phyloP scores from a whole-genome alignment of 2,797 vertebrate genomes.

The Gambusia yucatana region DNA sequence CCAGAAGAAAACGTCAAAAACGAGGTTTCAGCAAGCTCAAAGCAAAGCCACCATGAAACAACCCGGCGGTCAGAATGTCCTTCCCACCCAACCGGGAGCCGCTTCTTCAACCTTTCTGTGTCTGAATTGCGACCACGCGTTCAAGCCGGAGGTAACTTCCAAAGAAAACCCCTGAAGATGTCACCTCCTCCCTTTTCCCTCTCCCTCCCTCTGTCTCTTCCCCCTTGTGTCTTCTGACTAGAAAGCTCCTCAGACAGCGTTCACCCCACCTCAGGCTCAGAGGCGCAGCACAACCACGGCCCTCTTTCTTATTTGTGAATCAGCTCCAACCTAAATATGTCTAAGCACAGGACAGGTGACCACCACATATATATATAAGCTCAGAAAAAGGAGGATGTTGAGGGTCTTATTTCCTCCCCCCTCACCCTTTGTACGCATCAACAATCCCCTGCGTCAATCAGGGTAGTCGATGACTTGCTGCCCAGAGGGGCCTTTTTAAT shows the following conservation, averaged over 20 bases:
- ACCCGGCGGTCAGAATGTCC: constrained; percentile 64
- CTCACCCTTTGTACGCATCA: constrained; percentile 35
- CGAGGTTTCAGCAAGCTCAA: constrained; percentile 67
- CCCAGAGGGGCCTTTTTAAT: constrained; percentile 89
- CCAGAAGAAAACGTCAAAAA: constrained; percentile 45
- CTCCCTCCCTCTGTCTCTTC: constrained; percentile 68
- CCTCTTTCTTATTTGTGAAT: constrained; percentile 90
- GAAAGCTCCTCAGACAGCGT: constrained; percentile 75
- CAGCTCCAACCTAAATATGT: constrained; percentile 91
- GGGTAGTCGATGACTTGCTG: constrained; percentile 84
- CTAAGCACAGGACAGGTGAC: constrained; percentile 89
- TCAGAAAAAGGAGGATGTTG: constrained; percentile 51
- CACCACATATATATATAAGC: constrained; percentile 72
- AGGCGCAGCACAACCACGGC: constrained; percentile 63
- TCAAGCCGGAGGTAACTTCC: constrained; percentile 78
- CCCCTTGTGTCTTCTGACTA: constrained; percentile 69
- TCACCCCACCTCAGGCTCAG: constrained; percentile 73
- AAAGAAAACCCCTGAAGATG: constrained; percentile 75
- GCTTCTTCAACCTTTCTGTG: constrained; percentile 68
- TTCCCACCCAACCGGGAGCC: constrained; percentile 67
- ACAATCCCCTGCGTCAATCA: constrained; percentile 52
- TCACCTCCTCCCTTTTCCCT: constrained; percentile 74
- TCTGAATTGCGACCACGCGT: constrained; percentile 75
- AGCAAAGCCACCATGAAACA: constrained; percentile 50
- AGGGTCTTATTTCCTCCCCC: constrained; percentile 30